A percentile compares a stretch with the other conserved stretches of the same genome.
Evolutionary conservation across 30 jellyfish, hydroid and myxozoan species (phyloP).

Genomic region (Cassiopea xamachana): DNA sequence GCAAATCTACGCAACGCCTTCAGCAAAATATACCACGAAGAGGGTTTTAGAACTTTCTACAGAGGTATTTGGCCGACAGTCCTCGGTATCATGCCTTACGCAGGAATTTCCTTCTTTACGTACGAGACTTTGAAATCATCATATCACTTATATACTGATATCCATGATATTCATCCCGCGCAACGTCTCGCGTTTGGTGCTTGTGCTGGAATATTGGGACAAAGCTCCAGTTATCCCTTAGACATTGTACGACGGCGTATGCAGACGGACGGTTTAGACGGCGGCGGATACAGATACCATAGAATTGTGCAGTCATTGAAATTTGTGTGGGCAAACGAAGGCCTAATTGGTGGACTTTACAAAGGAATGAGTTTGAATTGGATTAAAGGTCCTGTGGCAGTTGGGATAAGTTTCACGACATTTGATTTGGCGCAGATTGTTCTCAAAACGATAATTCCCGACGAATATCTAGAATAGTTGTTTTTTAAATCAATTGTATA

Average conservation of each 20-base stretch:
- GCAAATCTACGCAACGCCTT: constrained; percentile 80
- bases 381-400: constrained; percentile 98
- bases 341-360: constrained; percentile 82
- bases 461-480: constrained; percentile 1
- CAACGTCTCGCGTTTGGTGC: constrained; percentile 91
- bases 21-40: constrained; percentile 71
- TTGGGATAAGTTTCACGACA: constrained; percentile 89
- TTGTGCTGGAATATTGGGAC: constrained; percentile 94
- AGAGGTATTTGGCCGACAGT: constrained; percentile 89
- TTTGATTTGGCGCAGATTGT: constrained; percentile 76
- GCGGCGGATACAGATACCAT: constrained; percentile 83
- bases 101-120: constrained; percentile 95
- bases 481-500: background rate
- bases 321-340: constrained; percentile 78
- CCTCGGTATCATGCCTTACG: constrained; percentile 96
- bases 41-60: constrained; percentile 89
- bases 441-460: constrained; percentile 20
- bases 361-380: constrained; percentile 93
- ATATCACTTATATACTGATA: constrained; percentile 67
- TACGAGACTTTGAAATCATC: constrained; percentile 86
- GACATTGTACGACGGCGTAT: constrained; percentile 96
- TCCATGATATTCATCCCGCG: constrained; percentile 54
- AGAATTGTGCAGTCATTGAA: constrained; percentile 53
- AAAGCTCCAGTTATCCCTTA: constrained; percentile 89
- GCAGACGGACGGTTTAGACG: constrained; percentile 98